These are phyloP conservation scores for Coptotermes formosanus DNA, from an alignment of 1,140 invertebrate genomes.

Conservation along the genomic window DNA sequence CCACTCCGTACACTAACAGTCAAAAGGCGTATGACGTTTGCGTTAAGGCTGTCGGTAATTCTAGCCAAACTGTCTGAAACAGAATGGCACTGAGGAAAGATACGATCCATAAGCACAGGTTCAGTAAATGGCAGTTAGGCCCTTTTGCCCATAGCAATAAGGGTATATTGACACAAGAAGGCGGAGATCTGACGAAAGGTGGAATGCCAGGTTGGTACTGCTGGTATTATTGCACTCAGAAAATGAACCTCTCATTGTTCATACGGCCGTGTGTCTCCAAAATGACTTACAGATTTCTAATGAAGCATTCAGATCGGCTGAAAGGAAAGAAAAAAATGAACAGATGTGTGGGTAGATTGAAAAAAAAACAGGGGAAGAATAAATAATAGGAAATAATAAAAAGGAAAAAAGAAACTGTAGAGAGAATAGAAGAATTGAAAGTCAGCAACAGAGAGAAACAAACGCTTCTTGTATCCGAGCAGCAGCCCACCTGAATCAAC, in stretches of 20 bases:
- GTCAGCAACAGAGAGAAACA: slow-evolving; percentile 26
- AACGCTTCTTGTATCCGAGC: background rate
- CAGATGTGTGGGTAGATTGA: background rate
- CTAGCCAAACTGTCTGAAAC: too few relatives aligned
- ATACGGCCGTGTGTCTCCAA: background rate
- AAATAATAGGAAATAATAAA: slow-evolving; percentile 13
- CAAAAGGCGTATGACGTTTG: too few relatives aligned
- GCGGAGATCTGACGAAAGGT: slow-evolving; percentile 1
- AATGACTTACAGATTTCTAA: slow-evolving; percentile 26
- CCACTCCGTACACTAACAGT: too few relatives aligned
- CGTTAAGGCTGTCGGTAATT: too few relatives aligned
- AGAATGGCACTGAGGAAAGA: too few relatives aligned
- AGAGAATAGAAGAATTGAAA: slow-evolving; percentile 24
- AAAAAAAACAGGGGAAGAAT: background rate
- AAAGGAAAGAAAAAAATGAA: slow-evolving; percentile 14
- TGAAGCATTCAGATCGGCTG: slow-evolving; percentile 21
- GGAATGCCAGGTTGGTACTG: slow-evolving; percentile 21
- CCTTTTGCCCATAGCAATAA: background rate
- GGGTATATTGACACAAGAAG: background rate
- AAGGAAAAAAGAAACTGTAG: background rate
- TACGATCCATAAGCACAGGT: too few relatives aligned
- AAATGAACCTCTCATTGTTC: slow-evolving; percentile 20
- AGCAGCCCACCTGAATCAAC: background rate
- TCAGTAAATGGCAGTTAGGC: background rate
- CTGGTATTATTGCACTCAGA: slow-evolving; percentile 16